phyloP scores from a whole-genome alignment of 2,113 vertebrate genomes.

The Triplophysa siluroides region DNA sequence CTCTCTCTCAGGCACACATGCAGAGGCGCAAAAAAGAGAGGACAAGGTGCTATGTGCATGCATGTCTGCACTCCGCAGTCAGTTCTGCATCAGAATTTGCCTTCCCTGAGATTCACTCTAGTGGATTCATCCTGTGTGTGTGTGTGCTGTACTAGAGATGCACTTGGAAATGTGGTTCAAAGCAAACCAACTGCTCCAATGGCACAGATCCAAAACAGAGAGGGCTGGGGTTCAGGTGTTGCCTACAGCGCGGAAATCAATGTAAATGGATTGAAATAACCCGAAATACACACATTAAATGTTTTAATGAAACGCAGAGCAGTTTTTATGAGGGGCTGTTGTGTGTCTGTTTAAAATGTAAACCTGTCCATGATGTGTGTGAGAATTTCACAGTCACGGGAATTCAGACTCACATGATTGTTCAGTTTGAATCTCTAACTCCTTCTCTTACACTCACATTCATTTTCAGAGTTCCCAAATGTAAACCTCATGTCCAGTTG shows the following conservation, averaged over 20 bases:
- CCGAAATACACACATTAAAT: no score
- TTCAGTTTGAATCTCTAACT: no score
- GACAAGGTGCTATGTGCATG: constrained; percentile 29
- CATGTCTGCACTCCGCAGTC: not conserved
- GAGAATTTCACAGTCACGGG: no score
- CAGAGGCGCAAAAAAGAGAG: not conserved
- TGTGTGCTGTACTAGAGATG: constrained; percentile 40
- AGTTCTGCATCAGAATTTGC: constrained; percentile 1
- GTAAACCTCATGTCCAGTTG: not conserved
- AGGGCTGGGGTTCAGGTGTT: no score
- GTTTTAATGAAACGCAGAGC: no score
- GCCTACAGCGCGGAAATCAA: not conserved
- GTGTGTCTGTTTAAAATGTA: no score
- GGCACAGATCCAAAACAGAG: not conserved
- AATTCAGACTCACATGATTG: no score
- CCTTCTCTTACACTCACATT: no score
- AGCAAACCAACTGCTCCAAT: constrained; percentile 12
- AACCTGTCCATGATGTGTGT: no score
- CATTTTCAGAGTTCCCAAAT: no score
- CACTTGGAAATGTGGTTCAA: constrained; percentile 7
- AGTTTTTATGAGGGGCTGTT: no score
- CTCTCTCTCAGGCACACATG: not conserved
- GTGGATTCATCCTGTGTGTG: constrained; percentile 16
- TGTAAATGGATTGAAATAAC: not conserved
- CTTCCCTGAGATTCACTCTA: not conserved